These are phyloP conservation scores for Papilio machaon DNA, from an alignment of 1,140 invertebrate genomes.

Conservation along the genomic window DNA sequence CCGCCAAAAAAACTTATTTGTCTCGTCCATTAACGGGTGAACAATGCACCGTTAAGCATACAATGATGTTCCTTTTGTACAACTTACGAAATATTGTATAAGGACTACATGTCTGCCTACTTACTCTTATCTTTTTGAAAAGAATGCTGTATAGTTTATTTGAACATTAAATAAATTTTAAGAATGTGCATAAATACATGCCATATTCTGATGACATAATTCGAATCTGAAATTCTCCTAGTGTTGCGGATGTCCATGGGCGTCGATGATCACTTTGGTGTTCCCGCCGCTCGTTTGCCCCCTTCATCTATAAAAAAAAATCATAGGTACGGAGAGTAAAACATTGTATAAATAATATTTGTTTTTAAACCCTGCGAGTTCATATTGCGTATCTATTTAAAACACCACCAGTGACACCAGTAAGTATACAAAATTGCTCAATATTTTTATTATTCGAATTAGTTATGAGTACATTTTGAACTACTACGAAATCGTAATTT, in stretches of 20 bases:
- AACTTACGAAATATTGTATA: conserved; percentile 47
- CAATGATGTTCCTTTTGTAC: conserved; percentile 62
- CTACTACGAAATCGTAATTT: conserved; percentile 73
- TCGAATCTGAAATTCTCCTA: too few relatives aligned
- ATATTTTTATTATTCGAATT: conserved; percentile 60
- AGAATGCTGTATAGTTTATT: conserved; percentile 19
- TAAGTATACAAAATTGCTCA: conserved; percentile 62
- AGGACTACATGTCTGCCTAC: conserved; percentile 13
- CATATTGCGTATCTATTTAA: conserved; percentile 42
- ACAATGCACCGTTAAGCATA: conserved; percentile 75
- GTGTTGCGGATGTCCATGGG: too few relatives aligned
- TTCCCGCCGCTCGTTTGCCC: too few relatives aligned
- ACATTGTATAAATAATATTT: too few relatives aligned
- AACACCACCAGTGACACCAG: conserved; percentile 50
- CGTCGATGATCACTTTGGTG: too few relatives aligned
- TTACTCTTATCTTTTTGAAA: conserved; percentile 30
- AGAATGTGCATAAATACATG: too few relatives aligned
- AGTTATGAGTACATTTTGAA: conserved; percentile 57
- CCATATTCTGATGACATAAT: too few relatives aligned
- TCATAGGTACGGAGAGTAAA: too few relatives aligned
- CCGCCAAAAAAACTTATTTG: conserved; percentile 73
- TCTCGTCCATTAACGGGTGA: conserved; percentile 65
- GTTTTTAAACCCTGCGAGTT: too few relatives aligned
- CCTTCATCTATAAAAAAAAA: too few relatives aligned
- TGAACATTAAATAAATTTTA: conserved; percentile 29